Conservation (phyloP, 2,888 invertebrate genomes). For the Emmelina monodactyla region DNA sequence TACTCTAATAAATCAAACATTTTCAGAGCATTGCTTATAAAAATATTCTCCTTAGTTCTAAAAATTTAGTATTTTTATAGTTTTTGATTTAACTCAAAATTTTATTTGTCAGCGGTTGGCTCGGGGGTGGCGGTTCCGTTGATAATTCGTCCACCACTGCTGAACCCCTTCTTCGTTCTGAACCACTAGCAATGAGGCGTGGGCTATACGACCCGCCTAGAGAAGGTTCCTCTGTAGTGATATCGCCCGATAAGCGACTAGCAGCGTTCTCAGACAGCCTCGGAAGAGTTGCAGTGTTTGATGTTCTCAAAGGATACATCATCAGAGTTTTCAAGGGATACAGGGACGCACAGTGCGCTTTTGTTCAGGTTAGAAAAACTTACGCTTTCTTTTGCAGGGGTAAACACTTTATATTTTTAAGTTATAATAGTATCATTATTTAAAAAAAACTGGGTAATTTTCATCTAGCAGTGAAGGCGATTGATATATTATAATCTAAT, state of each 20-base stretch:
- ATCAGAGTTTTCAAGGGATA: constrained; percentile 95
- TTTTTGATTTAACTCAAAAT: not conserved
- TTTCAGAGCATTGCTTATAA: constrained; percentile 7
- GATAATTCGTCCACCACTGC: constrained; percentile 28
- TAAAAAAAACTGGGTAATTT: too few species aligned
- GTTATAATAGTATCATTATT: too few species aligned
- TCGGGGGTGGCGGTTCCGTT: constrained; percentile 38
- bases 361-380: constrained; percentile 77
- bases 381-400: not conserved
- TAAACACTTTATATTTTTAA: not conserved
- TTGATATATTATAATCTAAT: too few species aligned
- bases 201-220: constrained; percentile 83
- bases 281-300: constrained; percentile 88
- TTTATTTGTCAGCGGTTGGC: constrained; percentile 57
- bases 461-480: too few species aligned
- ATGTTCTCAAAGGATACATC: constrained; percentile 79
- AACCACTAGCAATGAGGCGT: constrained; percentile 79
- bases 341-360: constrained; percentile 93
- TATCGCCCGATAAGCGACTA: constrained; percentile 82
- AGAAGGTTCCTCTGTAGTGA: constrained; percentile 71
- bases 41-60: not conserved
- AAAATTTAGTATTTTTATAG: not conserved
- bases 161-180: constrained; percentile 69
- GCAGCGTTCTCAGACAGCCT: constrained; percentile 86
- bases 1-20: not conserved